Evolutionary conservation across 1,140 invertebrate genomes (phyloP), one percentile per base, ranked within the genome.

Genomic region (Homalodisca vitripennis): DNA sequence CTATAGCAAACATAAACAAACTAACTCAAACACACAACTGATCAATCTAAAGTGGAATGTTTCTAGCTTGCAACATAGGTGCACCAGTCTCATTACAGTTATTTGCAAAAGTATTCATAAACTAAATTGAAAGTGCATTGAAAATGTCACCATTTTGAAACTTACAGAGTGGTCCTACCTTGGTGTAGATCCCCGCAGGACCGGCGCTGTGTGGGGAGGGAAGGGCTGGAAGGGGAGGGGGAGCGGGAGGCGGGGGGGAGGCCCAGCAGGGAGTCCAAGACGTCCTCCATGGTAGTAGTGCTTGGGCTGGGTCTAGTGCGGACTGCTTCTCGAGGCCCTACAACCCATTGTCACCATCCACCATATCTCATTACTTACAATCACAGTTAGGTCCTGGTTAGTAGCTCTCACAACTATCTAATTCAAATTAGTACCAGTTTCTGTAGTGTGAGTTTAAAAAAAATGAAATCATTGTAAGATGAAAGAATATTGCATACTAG

Each of bases 271-370:
- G 92, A 93, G 80, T 95, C 93, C 78, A 97, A 84, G 66, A 96
- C 94, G 84, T 97, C 94, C 83, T 96, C 94, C 78, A 97, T 84
- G 53, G 92, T 95, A 57, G 93, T 92, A 69, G 90, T 91, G 74
- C 88, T 87, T 60, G 91, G 89, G 74, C 90, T 92, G 51, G 77
- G 75, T 31, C 69, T 30, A 20, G 53, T 68, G 46, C 70, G 30
- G 13, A 12, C 57, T 22, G 14, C 55, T 6, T 60, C 55, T n/a
- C 55, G 14, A 10, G 55, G 55, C 27, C 55, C 55, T 60, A 60
- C 26, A 10, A 41, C n/a, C n/a, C n/a, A n/a, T n/a, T n/a, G 17
- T 41, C 34, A 41, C 34, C 34, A 41, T 10, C 34, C 34, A 41
- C 17, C n/a, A n/a, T n/a, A n/a, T n/a, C n/a, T n/a, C n/a, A n/a